Percentiles rank a stretch among this genome's conserved stretches.
Conservation (phyloP, 1,140 invertebrate genomes). For the Paraescarpia echinospica region DNA sequence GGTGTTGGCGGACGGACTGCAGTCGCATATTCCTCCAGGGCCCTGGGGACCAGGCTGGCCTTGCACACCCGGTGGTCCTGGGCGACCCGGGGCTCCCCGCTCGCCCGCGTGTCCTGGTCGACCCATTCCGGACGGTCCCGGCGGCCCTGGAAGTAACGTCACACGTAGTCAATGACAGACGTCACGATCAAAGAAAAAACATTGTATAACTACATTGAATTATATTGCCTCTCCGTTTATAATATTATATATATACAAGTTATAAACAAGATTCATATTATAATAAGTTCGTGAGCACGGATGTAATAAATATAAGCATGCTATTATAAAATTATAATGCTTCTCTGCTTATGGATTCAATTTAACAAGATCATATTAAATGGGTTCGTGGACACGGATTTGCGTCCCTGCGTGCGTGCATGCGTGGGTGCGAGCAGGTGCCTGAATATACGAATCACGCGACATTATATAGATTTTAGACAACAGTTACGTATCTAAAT, state of each 20-base stretch:
- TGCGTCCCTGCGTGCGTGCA: not conserved
- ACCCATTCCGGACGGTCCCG: not conserved
- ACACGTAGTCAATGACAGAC: not conserved
- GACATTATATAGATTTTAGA: not conserved
- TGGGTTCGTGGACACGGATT: not conserved
- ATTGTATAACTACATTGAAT: too few relatives aligned
- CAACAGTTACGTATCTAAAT: not conserved
- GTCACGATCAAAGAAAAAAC: not conserved
- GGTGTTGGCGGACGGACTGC: not conserved
- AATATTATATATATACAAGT: too few relatives aligned
- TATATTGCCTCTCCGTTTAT: too few relatives aligned
- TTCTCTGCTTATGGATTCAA: not conserved
- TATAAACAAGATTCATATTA: too few relatives aligned
- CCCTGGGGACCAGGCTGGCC: not conserved
- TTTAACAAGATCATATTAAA: not conserved
- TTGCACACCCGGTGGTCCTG: not conserved
- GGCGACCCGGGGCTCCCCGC: too few relatives aligned
- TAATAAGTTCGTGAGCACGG: too few relatives aligned
- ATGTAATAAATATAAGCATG: too few relatives aligned
- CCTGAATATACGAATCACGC: not conserved
- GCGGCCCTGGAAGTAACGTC: not conserved
- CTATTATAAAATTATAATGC: too few relatives aligned
- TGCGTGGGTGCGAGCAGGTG: not conserved
- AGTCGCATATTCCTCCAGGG: not conserved
- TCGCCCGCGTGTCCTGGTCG: not conserved